Conservation (phyloP, 1,140 invertebrate species). For the Drosophila tropicalis region DNA sequence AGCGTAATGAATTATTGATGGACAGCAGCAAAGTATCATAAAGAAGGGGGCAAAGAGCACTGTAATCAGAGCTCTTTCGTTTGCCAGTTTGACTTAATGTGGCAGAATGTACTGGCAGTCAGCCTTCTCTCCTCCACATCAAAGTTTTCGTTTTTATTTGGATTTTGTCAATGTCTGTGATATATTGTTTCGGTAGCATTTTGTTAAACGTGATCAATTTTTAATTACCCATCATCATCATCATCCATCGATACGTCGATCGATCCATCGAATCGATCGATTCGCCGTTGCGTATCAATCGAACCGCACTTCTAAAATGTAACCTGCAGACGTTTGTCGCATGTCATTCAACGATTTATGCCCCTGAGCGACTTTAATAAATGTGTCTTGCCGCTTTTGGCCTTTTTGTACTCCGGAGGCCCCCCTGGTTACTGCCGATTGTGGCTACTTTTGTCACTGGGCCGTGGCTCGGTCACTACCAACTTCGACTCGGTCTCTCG, state of each 20-base stretch:
- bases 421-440: slow-evolving; percentile 21
- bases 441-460: slow-evolving; percentile 37
- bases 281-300: slow-evolving; percentile 63
- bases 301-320: slow-evolving; percentile 69
- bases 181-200: slow-evolving; percentile 81
- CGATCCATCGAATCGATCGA: slow-evolving; percentile 46
- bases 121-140: neutral
- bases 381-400: slow-evolving; percentile 75
- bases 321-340: slow-evolving; percentile 76
- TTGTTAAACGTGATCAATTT: slow-evolving; percentile 82
- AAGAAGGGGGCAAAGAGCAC: slow-evolving; percentile 30
- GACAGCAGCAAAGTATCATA: slow-evolving; percentile 29
- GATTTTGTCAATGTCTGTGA: slow-evolving; percentile 56
- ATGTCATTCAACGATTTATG: slow-evolving; percentile 80
- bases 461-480: neutral
- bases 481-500: slow-evolving; percentile 2
- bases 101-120: slow-evolving; percentile 3
- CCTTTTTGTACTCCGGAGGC: slow-evolving; percentile 18
- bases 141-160: slow-evolving; percentile 10
- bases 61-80: slow-evolving; percentile 50
- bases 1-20: slow-evolving; percentile 77
- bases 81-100: slow-evolving; percentile 19
- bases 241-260: slow-evolving; percentile 35
- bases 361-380: slow-evolving; percentile 72
- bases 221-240: slow-evolving; percentile 77